Evolutionary conservation across 2,113 vertebrate species (phyloP), one percentile per base, ranked within the genome.

Genomic region (Charadrius vociferus): DNA sequence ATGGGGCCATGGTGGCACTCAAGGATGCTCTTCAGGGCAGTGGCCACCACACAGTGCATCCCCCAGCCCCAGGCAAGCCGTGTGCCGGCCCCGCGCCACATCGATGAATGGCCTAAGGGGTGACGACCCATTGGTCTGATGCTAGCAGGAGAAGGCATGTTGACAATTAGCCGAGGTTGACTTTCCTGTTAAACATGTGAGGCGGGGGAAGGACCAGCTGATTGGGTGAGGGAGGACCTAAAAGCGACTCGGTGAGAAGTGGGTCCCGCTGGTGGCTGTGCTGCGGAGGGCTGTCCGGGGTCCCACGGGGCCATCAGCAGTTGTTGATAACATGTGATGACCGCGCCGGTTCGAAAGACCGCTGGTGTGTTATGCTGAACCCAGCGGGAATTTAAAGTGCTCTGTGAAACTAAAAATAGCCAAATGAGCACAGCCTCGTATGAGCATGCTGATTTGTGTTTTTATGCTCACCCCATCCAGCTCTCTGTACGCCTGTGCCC

Each of bases 291-390:
- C 67, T 49, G 77, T 21, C 22, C 0, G 9, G 83, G 23, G 26
- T 43, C n/a, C 29, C 0, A 1, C 2, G 2, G 32, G 21, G 50
- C 21, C 29, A 6, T 9, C 0, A 3, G 30, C 7, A 0, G 32
- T 6, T 26, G 19, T 34, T 59, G 63, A 17, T 55, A 19, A 61
- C 19, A 9, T 10, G 12, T 2, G 2, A 37, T 27, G 65, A 49
- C 29, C 7, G 47, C 63, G 49, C 11, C 1, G 4, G 52, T 61
- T 67, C 1, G 5, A 66, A 47, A 71, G 67, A 22, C 19, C 0
- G 1, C 26, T 75, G 66, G 34, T 29, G 29, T 53, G 80, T 43
- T 63, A 12, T 1, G 62, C 39, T 68, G 63, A 80, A 27, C 47
- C 72, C 67, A 18, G 18, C 0, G 17, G 88, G 82, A 81, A 27